Percentiles rank a stretch among this genome's conserved stretches.
These are phyloP conservation scores for Copsychus sechellarum DNA, from an alignment of 2,113 vertebrate genomes.

Conservation along the genomic window DNA sequence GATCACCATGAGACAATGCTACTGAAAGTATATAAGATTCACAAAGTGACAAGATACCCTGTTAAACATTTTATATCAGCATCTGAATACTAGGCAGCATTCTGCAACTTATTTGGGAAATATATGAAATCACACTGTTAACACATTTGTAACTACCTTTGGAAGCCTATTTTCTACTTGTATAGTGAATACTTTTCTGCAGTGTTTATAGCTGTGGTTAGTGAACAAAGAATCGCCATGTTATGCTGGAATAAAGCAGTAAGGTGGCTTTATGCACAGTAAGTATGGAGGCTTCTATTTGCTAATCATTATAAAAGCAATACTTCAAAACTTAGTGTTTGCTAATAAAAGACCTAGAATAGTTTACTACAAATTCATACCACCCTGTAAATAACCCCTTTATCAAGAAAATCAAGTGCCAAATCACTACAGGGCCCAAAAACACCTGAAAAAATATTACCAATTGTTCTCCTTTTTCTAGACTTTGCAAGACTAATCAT, in stretches of 20 bases:
- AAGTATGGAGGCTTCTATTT: constrained; percentile 70
- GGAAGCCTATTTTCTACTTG: constrained; percentile 71
- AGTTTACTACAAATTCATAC: constrained; percentile 66
- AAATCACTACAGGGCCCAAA: constrained; percentile 75
- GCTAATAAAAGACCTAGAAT: constrained; percentile 71
- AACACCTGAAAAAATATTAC: constrained; percentile 36
- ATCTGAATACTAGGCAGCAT: constrained; percentile 61
- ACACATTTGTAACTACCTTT: constrained; percentile 69
- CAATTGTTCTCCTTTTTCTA: constrained; percentile 62
- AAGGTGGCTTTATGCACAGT: constrained; percentile 77
- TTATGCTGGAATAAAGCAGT: constrained; percentile 76
- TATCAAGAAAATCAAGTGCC: constrained; percentile 75
- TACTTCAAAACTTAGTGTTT: constrained; percentile 89
- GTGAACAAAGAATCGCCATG: constrained; percentile 71
- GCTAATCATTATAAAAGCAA: constrained; percentile 73
- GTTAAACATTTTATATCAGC: constrained; percentile 45
- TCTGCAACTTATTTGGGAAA: constrained; percentile 58
- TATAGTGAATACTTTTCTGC: constrained; percentile 66
- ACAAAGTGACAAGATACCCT: constrained; percentile 39
- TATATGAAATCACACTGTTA: constrained; percentile 64
- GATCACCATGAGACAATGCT: background rate
- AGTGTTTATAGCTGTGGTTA: constrained; percentile 74
- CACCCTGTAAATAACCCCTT: constrained; percentile 74
- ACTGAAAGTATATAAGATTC: constrained; percentile 11
- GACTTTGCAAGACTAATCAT: constrained; percentile 83